Evolutionary conservation across 2,797 vertebrate genomes (phyloP), one percentile per base, ranked within the genome.

Genomic region (Tadarida brasiliensis): DNA sequence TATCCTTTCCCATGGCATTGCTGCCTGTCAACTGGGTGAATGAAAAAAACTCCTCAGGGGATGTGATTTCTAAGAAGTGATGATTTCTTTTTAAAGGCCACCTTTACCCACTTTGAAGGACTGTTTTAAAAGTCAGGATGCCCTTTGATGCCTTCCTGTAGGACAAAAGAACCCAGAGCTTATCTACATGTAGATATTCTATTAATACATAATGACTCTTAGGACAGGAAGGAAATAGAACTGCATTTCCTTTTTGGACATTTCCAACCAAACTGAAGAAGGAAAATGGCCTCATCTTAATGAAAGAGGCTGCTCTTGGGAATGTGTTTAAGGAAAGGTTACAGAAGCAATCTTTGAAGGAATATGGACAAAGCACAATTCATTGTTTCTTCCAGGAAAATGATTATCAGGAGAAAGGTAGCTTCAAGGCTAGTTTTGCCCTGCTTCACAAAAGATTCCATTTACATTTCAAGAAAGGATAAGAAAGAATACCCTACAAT

Each of bases 151-250:
- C n/a, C 70, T 92, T 96, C 28, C 65, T 96, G 70, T 87, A 91
- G 91, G 96, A 96, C 87, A 94, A 96, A 95, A 86, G 49, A 97
- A 90, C 89, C 70, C 88, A 84, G 67, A 96, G 88, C 91, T 97
- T 96, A 97, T 96, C 95, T 97, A 84, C 95, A 96, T 96, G 95
- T 94, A 96, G 92, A 95, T 96, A 96, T 97, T 95, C 96, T 96
- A 97, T 96, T 97, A 97, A 97, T 97, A 97, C 10, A n/a, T 97
- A 97, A 97, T 97, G 96, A 96, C 97, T 97, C 97, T 96, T 84
- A 97, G 96, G 97, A 96, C 95, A 97, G 59, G 78, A 94, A 96
- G 96, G 78, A 97, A 94, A 97, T 89, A 54, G 78, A 95, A 89
- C 49, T 96, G 20, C 61, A 95, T 96, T 96, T 96, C 92, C 94